Percentiles rank a stretch among this genome's conserved stretches.
These are phyloP conservation scores for Peucedramus taeniatus DNA, from an alignment of 2,113 vertebrate species.

Conservation along the genomic window DNA sequence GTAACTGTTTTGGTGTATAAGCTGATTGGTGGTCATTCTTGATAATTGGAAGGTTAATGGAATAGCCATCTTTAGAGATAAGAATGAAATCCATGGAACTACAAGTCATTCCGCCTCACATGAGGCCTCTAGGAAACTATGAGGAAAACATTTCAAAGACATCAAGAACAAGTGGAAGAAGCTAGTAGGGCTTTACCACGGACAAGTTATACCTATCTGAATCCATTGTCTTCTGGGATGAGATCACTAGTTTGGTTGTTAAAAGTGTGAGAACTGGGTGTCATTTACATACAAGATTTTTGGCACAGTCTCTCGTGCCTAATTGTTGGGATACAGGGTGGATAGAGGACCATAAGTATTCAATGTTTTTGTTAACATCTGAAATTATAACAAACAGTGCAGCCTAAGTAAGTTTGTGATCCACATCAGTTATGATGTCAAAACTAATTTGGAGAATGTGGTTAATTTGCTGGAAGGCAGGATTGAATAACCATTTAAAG, in stretches of 20 bases:
- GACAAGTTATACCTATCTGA: background rate
- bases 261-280: background rate
- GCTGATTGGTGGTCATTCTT: background rate
- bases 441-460: background rate
- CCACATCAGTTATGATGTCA: background rate
- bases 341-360: background rate
- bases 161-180: background rate
- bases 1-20: background rate
- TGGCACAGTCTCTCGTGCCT: background rate
- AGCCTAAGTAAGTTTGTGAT: background rate
- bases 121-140: background rate
- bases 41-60: background rate
- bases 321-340: background rate
- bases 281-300: background rate
- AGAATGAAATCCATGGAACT: background rate
- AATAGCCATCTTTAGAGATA: background rate
- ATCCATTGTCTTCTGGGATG: background rate
- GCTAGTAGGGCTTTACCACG: background rate
- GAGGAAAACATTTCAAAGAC: background rate
- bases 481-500: background rate
- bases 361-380: background rate
- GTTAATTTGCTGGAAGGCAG: background rate
- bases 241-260: background rate
- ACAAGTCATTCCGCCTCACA: background rate
- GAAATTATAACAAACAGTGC: background rate